phyloP scores from a whole-genome alignment of 2,888 invertebrate genomes.

The Platycheirus rosarum region DNA sequence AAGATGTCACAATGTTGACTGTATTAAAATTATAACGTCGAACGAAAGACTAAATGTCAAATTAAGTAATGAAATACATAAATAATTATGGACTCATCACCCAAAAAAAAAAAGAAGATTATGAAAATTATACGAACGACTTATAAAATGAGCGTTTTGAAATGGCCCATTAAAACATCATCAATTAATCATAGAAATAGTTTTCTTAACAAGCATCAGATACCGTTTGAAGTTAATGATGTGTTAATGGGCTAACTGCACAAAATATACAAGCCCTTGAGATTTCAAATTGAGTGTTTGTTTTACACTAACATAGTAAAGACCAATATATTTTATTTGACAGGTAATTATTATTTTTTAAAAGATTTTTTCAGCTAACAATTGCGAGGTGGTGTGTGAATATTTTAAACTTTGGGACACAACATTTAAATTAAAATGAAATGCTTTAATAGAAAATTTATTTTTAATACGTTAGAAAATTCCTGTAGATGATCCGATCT shows the following conservation, averaged over 20 bases:
- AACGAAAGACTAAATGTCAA: conserved; percentile 9
- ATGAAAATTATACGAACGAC: conserved; percentile 17
- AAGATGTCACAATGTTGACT: conserved; percentile 7
- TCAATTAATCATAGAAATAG: conserved; percentile 5
- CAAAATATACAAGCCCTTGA: no score
- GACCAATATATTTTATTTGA: no score
- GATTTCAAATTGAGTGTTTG: no score
- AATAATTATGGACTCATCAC: neutral
- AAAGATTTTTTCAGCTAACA: no score
- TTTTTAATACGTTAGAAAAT: no score
- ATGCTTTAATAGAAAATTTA: no score
- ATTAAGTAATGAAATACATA: conserved; percentile 1
- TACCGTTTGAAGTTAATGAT: conserved; percentile 12
- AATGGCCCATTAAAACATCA: conserved; percentile 4
- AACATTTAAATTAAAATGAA: no score
- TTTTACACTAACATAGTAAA: no score
- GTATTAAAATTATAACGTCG: neutral
- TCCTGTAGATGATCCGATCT: no score
- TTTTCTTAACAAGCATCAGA: conserved; percentile 13
- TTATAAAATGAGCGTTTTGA: conserved; percentile 1
- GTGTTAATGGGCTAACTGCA: neutral
- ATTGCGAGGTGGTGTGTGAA: no score
- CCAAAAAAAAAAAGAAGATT: neutral
- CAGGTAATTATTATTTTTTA: no score
- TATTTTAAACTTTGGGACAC: no score